These are phyloP conservation scores for Alitta virens DNA, from an alignment of 2,888 invertebrate species.

Conservation along the genomic window DNA sequence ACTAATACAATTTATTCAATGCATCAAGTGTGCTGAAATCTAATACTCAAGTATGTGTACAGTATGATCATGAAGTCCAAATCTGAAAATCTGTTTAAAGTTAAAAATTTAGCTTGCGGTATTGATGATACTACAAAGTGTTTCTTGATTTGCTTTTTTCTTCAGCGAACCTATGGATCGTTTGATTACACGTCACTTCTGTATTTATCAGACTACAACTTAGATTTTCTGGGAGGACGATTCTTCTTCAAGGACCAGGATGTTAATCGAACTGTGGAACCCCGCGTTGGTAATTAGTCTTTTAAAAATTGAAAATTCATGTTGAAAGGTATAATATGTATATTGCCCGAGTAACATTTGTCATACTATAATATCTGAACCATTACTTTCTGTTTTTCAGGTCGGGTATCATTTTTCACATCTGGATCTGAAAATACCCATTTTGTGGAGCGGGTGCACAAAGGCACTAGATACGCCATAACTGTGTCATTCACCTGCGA, in stretches of 20 bases:
- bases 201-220: slow-evolving; percentile 73
- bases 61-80: too few species aligned
- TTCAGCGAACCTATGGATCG: slow-evolving; percentile 77
- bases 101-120: too few species aligned
- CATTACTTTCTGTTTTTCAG: slow-evolving; percentile 44
- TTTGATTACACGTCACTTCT: slow-evolving; percentile 84
- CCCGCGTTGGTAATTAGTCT: slow-evolving; percentile 62
- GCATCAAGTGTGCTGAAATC: too few species aligned
- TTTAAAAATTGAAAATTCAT: background rate
- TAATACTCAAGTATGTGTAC: too few species aligned
- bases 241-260: slow-evolving; percentile 74
- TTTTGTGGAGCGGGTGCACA: slow-evolving; percentile 74
- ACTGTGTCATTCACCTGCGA: slow-evolving; percentile 87
- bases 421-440: slow-evolving; percentile 84
- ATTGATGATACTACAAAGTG: too few species aligned
- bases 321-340: background rate
- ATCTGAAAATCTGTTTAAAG: too few species aligned
- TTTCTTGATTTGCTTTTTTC: too few species aligned
- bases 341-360: too few species aligned
- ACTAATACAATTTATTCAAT: too few species aligned
- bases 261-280: slow-evolving; percentile 70
- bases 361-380: too few species aligned
- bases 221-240: slow-evolving; percentile 79
- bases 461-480: slow-evolving; percentile 76
- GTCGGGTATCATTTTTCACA: slow-evolving; percentile 79